These are phyloP conservation scores for Spisula subtruncata DNA, from an alignment of 2,888 invertebrate genomes.

Conservation along the genomic window DNA sequence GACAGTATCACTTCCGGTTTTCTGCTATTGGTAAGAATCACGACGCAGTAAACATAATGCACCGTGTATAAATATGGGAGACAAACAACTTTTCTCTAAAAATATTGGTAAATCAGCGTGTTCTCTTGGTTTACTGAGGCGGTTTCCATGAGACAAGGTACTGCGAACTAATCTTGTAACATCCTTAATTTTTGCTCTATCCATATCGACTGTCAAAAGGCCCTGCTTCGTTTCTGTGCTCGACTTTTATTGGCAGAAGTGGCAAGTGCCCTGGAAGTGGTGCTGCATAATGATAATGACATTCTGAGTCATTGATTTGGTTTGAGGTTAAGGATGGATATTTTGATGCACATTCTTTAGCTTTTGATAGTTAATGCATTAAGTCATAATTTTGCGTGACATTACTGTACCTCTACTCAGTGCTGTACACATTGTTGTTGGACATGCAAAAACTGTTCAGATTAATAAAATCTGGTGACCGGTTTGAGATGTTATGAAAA, in stretches of 20 bases:
- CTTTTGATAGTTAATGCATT: no score
- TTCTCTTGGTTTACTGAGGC: background rate
- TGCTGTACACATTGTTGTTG: no score
- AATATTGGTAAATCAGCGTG: background rate
- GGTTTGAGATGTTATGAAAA: no score
- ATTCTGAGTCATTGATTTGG: constrained; percentile 8
- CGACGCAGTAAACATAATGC: constrained; percentile 15
- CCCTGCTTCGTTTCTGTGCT: background rate
- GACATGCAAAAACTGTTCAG: no score
- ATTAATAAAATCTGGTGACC: no score
- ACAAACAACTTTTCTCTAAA: constrained; percentile 16
- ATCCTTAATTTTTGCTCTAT: background rate
- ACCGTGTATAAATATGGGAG: constrained; percentile 28
- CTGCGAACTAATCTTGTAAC: background rate
- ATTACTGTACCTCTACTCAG: no score
- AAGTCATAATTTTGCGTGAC: no score
- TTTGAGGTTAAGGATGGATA: no score
- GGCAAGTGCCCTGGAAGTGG: no score
- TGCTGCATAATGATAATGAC: constrained; percentile 2
- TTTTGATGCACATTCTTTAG: no score
- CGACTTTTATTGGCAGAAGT: background rate
- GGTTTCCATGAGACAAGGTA: background rate
- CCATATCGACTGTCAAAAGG: no score
- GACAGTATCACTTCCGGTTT: background rate
- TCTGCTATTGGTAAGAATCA: background rate